phyloP scores from a whole-genome alignment of 92 coral and sea anemone genomes.

The Umimayanthus chanpuru region DNA sequence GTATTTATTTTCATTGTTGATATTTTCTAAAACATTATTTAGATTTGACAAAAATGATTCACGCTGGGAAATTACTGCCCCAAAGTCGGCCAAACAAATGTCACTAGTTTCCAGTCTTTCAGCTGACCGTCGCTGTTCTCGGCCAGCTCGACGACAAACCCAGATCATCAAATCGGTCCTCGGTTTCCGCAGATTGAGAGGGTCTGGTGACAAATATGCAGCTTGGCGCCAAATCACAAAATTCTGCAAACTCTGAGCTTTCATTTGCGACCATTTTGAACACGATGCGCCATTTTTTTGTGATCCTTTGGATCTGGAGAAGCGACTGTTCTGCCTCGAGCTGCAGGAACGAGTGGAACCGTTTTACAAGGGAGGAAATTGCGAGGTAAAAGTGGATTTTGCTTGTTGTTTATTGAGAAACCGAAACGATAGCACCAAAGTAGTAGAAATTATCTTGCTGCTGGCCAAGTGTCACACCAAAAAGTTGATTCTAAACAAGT shows the following conservation, averaged over 20 bases:
- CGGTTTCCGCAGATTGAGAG: background rate
- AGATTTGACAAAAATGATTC: no score
- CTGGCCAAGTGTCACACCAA: background rate
- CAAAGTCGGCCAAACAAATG: background rate
- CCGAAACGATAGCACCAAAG: slow-evolving; percentile 1
- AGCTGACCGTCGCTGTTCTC: background rate
- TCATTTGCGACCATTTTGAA: slow-evolving; percentile 10
- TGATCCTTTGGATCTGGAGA: background rate
- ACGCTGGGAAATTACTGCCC: background rate
- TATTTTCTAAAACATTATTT: no score
- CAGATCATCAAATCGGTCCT: background rate
- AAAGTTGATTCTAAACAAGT: background rate
- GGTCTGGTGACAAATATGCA: background rate
- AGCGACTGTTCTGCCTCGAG: slow-evolving; percentile 22
- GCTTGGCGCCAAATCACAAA: background rate
- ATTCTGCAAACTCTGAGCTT: background rate
- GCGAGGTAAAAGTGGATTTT: slow-evolving; percentile 5
- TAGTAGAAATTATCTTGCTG: slow-evolving; percentile 28
- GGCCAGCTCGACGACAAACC: background rate
- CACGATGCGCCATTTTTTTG: slow-evolving; percentile 4
- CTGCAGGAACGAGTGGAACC: slow-evolving; percentile 13
- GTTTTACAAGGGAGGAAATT: slow-evolving; percentile 3
- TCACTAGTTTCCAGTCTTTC: background rate
- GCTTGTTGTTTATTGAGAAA: slow-evolving; percentile 4
- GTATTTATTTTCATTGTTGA: no score